phyloP scores from a whole-genome alignment of 2,888 invertebrate species.

The Polyommatus icarus region DNA sequence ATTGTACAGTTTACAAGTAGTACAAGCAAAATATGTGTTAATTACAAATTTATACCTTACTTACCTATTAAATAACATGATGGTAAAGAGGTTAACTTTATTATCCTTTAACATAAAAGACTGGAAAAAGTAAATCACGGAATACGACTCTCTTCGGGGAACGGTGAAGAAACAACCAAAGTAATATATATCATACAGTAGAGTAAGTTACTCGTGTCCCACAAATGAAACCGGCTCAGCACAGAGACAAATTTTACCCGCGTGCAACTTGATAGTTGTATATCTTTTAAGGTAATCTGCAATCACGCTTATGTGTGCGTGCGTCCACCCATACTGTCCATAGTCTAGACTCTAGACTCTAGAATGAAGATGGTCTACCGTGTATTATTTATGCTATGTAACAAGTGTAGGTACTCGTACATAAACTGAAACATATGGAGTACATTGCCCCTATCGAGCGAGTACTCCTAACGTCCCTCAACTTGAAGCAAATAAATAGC shows the following conservation, averaged over 20 bases:
- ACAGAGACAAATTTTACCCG: not conserved
- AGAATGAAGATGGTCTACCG: too few relatives aligned
- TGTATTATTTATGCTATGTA: too few relatives aligned
- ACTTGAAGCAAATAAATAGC: conserved; percentile 60
- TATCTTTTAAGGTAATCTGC: not conserved
- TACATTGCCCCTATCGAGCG: conserved; percentile 32
- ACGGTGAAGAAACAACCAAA: not conserved
- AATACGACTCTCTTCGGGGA: not conserved
- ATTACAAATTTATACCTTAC: too few relatives aligned
- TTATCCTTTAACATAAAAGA: not conserved
- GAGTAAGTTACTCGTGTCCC: not conserved
- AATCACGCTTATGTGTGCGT: not conserved
- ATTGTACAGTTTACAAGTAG: not conserved
- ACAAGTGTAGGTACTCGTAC: not conserved
- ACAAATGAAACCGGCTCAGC: not conserved
- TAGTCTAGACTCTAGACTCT: too few relatives aligned
- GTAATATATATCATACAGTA: not conserved
- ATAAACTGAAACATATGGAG: conserved; percentile 24
- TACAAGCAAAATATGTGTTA: too few relatives aligned
- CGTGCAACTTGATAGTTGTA: not conserved
- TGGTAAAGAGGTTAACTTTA: not conserved
- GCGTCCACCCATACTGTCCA: too few relatives aligned
- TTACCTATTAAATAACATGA: too few relatives aligned
- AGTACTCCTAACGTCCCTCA: conserved; percentile 50
- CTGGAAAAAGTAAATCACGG: conserved; percentile 10